Evolutionary conservation across 2,113 vertebrate genomes (phyloP), one percentile per base, ranked within the genome.

Genomic region (Mohoua ochrocephala): DNA sequence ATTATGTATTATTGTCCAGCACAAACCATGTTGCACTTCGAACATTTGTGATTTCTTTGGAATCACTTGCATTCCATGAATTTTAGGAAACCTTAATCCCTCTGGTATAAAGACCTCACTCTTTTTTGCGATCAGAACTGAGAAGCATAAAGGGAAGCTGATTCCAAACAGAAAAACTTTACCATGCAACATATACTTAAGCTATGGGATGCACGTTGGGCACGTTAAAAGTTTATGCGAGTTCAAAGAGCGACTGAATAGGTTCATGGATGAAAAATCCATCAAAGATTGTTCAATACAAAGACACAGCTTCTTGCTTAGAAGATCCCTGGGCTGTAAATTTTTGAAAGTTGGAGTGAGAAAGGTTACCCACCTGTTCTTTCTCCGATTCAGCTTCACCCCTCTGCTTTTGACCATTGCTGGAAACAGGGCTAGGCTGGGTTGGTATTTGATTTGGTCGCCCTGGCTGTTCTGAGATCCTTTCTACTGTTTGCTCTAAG

Each of bases 1-100:
- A 53, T n/a, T 1, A 2, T 26, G 11, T 50, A 2, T 47, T 54
- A 26, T 4, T 6, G 0, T 21, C 24, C 19, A 20, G n/a, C 50
- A 52, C 60, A 49, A 52, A 67, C 39, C 9, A 5, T 15, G 39
- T 47, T 49, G 37, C 37, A 39, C 11, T 31, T 49, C 15, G 41
- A 71, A 27, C 15, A 13, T 69, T 22, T 31, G 17, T 41, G 26
- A 33, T 69, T 78, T 63, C 47, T 90, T 28, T 70, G 39, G 17
- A 21, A n/a, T 59, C 18, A 13, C 10, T 84, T 77, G 5, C 3
- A 42, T 56, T 81, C 45, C 24, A 7, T 52, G 24, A 35, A 42
- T 21, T 64, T 70, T 47, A 57, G 30, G 47, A 82, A 92, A 57
- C 30, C 11, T 57, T 24, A 57, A 28, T 77, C 13, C 42, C 31